phyloP scores from a whole-genome alignment of 1,140 invertebrate genomes.

The Wasmannia auropunctata region DNA sequence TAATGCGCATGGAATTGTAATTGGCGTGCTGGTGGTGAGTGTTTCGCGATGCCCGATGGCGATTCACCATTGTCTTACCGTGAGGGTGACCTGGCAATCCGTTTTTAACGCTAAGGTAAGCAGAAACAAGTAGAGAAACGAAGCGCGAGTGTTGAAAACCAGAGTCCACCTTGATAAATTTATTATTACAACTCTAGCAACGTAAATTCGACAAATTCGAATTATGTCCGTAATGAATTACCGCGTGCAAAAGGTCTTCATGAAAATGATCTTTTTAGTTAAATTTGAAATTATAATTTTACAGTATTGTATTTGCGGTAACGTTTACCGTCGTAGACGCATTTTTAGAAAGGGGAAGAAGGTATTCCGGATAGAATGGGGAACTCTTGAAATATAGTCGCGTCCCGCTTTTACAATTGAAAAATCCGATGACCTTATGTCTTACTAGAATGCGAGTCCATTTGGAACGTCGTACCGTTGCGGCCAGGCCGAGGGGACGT shows the following conservation, averaged over 20 bases:
- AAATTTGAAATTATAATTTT: neutral
- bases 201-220: neutral
- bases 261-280: neutral
- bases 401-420: conserved; percentile 38
- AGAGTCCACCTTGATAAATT: neutral
- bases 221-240: neutral
- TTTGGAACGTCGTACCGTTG: conserved; percentile 62
- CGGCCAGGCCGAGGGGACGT: conserved; percentile 14
- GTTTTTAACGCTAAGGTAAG: conserved; percentile 8
- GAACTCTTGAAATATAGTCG: conserved; percentile 3
- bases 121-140: neutral
- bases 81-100: neutral
- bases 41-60: conserved; percentile 35
- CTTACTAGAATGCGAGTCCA: conserved; percentile 66
- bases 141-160: neutral
- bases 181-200: neutral
- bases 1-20: conserved; percentile 69
- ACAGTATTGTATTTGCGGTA: neutral
- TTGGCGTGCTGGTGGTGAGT: conserved; percentile 42
- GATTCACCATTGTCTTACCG: conserved; percentile 27
- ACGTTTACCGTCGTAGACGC: neutral
- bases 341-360: neutral
- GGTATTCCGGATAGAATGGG: neutral
- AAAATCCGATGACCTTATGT: conserved; percentile 50
- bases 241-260: neutral